Conservation (phyloP, 2,888 invertebrate species). For the Aricia artaxerxes region DNA sequence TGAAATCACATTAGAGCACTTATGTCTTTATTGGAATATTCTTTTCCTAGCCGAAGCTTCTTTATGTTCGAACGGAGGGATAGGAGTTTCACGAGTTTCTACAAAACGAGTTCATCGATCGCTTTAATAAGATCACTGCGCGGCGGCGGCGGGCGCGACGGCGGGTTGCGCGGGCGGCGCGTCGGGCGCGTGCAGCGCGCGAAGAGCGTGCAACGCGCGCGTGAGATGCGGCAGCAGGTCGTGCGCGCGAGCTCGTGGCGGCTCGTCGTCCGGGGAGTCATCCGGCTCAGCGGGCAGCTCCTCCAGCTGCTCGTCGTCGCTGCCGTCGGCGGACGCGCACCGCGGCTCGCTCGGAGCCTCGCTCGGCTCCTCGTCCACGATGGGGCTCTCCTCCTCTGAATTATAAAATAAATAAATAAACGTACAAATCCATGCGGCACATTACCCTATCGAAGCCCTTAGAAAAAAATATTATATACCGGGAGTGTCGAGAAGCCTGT, state of each 20-base stretch:
- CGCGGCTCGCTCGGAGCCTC: conserved; percentile 43
- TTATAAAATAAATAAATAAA: neutral
- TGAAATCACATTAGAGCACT: conserved; percentile 17
- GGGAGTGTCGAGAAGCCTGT: conserved; percentile 46
- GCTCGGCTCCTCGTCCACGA: conserved; percentile 49
- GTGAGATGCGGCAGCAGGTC: conserved; percentile 44
- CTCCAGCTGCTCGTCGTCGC: conserved; percentile 54
- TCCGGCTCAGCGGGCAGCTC: conserved; percentile 46
- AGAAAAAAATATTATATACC: conserved; percentile 36
- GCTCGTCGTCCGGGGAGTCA: conserved; percentile 43
- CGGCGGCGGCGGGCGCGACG: conserved; percentile 21
- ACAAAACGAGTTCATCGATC: conserved; percentile 24
- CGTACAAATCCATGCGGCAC: neutral
- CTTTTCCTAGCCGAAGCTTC: neutral
- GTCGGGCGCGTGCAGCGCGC: conserved; percentile 19
- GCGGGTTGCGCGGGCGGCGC: conserved; percentile 25
- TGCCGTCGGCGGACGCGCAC: conserved; percentile 55
- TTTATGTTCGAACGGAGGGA: conserved; percentile 13
- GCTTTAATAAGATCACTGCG: conserved; percentile 4
- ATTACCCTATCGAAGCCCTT: neutral
- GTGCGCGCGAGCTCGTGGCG: conserved; percentile 44
- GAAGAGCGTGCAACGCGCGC: conserved; percentile 27
- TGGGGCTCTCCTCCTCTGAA: conserved; percentile 58
- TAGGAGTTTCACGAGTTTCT: neutral
- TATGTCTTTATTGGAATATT: neutral